Percentiles rank a stretch among this genome's conserved stretches.
Evolutionary conservation across 2,797 vertebrate species (phyloP).

Genomic region (Trichosurus vulpecula): DNA sequence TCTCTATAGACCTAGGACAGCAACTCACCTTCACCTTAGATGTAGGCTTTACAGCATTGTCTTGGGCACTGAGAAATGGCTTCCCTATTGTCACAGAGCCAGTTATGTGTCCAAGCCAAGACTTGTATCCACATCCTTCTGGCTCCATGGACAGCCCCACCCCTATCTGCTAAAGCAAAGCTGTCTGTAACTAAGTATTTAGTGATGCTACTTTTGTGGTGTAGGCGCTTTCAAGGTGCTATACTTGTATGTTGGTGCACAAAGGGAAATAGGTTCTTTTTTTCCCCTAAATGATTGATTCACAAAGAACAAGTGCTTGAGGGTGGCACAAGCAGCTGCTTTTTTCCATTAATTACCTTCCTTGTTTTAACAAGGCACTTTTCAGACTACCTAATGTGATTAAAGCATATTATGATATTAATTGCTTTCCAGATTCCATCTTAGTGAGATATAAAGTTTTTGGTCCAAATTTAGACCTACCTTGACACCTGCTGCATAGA

Average conservation of each 20-base stretch:
- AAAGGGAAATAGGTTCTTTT: not conserved
- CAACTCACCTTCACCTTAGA: not conserved
- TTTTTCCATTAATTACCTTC: not conserved
- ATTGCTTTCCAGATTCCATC: not conserved
- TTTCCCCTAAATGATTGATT: not conserved
- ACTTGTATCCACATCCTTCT: not conserved
- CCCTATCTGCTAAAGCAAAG: not conserved
- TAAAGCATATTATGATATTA: slow-evolving; percentile 4
- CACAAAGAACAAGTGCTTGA: not conserved
- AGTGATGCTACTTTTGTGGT: not conserved
- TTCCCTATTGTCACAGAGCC: not conserved
- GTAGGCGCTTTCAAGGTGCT: not conserved
- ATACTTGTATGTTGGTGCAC: not conserved
- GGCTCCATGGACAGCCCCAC: not conserved
- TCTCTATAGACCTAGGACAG: not conserved
- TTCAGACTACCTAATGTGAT: slow-evolving; percentile 12
- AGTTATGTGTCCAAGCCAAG: not conserved
- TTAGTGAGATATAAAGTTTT: not conserved
- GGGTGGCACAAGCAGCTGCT: not conserved
- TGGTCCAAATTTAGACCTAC: not conserved
- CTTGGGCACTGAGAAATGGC: not conserved
- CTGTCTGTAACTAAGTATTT: not conserved
- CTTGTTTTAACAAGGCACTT: not conserved
- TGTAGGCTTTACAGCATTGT: not conserved
- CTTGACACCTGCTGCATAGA: not conserved